phyloP scores from a whole-genome alignment of 2,113 vertebrate species.

The Urocolius indicus region DNA sequence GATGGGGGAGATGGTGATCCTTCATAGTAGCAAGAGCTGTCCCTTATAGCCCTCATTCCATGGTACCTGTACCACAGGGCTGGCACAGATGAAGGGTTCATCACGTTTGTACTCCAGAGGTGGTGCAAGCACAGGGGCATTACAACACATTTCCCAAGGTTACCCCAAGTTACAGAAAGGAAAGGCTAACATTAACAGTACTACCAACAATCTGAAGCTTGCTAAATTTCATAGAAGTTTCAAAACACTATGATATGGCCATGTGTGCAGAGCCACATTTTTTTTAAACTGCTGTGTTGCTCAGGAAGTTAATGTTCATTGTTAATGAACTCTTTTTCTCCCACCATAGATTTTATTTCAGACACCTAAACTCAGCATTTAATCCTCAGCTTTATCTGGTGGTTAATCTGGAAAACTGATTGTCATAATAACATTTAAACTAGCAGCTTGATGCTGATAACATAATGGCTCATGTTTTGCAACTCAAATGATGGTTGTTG shows the following conservation, averaged over 20 bases:
- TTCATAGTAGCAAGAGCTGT: not conserved
- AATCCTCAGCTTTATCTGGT: not conserved
- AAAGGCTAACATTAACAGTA: not conserved
- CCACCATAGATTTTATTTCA: not conserved
- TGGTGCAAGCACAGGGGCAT: not conserved
- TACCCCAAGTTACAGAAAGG: not conserved
- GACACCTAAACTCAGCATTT: not conserved
- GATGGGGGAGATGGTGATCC: not conserved
- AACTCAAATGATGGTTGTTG: not conserved
- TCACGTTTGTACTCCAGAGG: not conserved
- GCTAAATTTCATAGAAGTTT: not conserved
- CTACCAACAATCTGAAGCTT: not conserved
- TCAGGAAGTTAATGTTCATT: not conserved
- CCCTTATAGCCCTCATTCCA: not conserved
- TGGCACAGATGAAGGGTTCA: not conserved
- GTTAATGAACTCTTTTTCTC: not conserved
- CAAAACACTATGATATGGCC: not conserved
- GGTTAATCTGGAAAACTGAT: not conserved
- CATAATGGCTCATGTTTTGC: not conserved
- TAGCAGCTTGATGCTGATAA: not conserved
- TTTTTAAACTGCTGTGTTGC: not conserved
- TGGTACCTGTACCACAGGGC: not conserved
- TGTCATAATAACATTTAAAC: constrained; percentile 39
- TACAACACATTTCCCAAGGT: not conserved
- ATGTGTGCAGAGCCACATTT: not conserved